Evolutionary conservation across 2,113 vertebrate species (phyloP), one percentile per base, ranked within the genome.

Genomic region (Aspidoscelis tigris): DNA sequence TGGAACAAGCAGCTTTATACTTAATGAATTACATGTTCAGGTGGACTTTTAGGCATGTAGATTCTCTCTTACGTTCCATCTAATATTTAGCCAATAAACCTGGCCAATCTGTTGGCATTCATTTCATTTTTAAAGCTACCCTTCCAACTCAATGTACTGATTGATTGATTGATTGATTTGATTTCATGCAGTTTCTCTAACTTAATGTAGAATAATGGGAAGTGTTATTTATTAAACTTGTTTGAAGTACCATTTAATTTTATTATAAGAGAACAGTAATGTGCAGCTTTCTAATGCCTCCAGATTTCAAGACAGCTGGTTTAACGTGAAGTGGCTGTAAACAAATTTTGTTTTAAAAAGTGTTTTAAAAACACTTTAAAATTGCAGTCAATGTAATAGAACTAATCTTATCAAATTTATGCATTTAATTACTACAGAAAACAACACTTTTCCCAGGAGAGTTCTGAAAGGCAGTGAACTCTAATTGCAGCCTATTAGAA

Each of bases 401-500:
- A 80, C 6, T 2, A 89, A 2, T 50, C 88, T 47, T 88, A 78
- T 80, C 81, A 74, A 79, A 47, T 44, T 1, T 91, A 84, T 91
- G 82, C 88, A 84, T 92, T 91, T 92, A 91, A 91, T 91, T 91
- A 89, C 73, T 83, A 89, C 43, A 91, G 87, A 70, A 77, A 92
- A 90, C 93, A 93, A 91, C 55, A 58, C 71, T 90, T 92, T 82
- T 94, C 78, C 70, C 20, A 89, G 86, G 74, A 87, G 83, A 50
- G 68, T 84, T 93, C 76, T 77, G 8, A 93, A 92, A 74, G 86
- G 86, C 92, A 91, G 87, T 39, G 81, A 93, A 89, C 93, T 91
- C 91, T 97, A 98, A 98, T 97, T 97, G 94, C 95, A 95, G 93
- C 94, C 92, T 94, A 94, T 96, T 95, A 95, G 93, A 95, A 97